Conservation (phyloP, 1,140 invertebrate species). For the Stratiolaelaps scimitus region DNA sequence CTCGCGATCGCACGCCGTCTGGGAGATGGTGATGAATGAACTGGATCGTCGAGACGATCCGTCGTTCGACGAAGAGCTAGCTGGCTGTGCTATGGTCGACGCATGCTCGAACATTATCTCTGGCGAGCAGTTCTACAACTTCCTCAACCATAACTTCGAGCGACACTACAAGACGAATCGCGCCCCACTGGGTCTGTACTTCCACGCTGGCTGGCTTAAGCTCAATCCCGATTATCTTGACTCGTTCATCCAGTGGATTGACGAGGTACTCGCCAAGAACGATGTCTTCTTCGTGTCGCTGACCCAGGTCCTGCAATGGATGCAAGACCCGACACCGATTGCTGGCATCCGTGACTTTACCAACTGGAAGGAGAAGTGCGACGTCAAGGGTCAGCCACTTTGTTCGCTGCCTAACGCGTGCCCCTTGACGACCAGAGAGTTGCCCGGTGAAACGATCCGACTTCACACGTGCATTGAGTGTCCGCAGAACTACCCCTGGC, state of each 20-base stretch:
- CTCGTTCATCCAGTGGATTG: slow-evolving; percentile 84
- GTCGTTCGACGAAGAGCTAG: slow-evolving; percentile 72
- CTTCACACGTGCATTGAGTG: slow-evolving; percentile 90
- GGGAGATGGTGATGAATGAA: slow-evolving; percentile 98
- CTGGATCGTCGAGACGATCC: slow-evolving; percentile 81
- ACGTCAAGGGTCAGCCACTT: slow-evolving; percentile 80
- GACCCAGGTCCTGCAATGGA: slow-evolving; percentile 93
- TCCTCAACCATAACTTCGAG: slow-evolving; percentile 88
- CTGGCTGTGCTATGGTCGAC: slow-evolving; percentile 90
- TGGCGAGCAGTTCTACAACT: slow-evolving; percentile 87
- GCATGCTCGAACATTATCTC: slow-evolving; percentile 84
- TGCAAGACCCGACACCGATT: slow-evolving; percentile 83
- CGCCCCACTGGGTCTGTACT: slow-evolving; percentile 79
- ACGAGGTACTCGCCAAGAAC: slow-evolving; percentile 70
- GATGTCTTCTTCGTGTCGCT: slow-evolving; percentile 96
- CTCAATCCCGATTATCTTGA: slow-evolving; percentile 85
- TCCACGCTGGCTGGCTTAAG: slow-evolving; percentile 89
- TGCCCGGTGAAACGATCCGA: slow-evolving; percentile 77
- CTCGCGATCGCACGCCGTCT: slow-evolving; percentile 72
- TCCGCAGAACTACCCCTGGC: slow-evolving; percentile 88
- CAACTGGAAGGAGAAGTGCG: slow-evolving; percentile 89
- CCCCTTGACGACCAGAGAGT: slow-evolving; percentile 69
- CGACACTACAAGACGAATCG: slow-evolving; percentile 86
- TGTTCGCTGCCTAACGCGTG: slow-evolving; percentile 81
- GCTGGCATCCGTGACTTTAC: slow-evolving; percentile 75